Percentiles rank a stretch among this genome's conserved stretches.
phyloP scores from a whole-genome alignment of 2,797 vertebrate species.

The Geotria australis region DNA sequence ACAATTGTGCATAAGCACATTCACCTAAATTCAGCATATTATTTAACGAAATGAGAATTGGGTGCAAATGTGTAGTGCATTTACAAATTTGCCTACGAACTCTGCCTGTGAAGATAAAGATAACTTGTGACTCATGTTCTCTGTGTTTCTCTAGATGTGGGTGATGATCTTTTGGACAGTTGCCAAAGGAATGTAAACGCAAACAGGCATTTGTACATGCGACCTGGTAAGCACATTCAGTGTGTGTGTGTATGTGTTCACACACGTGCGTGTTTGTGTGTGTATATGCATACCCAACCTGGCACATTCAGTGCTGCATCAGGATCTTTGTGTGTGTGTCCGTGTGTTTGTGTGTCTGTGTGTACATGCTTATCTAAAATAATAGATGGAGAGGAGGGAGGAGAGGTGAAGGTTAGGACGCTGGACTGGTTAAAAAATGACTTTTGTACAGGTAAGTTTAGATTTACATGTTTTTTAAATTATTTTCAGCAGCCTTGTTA shows the following conservation, averaged over 20 bases:
- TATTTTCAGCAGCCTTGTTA: too few relatives aligned
- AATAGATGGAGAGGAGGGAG: slow-evolving; percentile 6
- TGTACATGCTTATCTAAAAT: not conserved
- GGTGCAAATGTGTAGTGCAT: too few relatives aligned
- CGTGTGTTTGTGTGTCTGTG: not conserved
- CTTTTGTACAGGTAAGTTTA: slow-evolving; percentile 28
- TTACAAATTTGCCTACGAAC: too few relatives aligned
- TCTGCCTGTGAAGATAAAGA: too few relatives aligned
- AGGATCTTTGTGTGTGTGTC: not conserved
- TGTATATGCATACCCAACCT: not conserved
- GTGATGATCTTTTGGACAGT: slow-evolving; percentile 53
- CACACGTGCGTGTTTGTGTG: not conserved
- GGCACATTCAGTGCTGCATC: not conserved
- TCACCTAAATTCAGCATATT: too few relatives aligned
- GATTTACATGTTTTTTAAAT: too few relatives aligned
- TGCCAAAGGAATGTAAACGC: slow-evolving; percentile 36
- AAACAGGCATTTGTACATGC: slow-evolving; percentile 22
- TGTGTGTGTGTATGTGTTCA: not conserved
- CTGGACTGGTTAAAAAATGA: slow-evolving; percentile 43
- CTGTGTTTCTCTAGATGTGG: slow-evolving; percentile 25
- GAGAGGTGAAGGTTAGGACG: slow-evolving; percentile 26
- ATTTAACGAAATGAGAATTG: too few relatives aligned
- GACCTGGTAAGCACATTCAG: slow-evolving; percentile 15
- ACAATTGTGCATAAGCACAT: too few relatives aligned
- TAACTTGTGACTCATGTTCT: too few relatives aligned